Percentiles rank a stretch among this genome's conserved stretches.
Evolutionary conservation across 92 coral and sea anemone species (phyloP).

Genomic region (Plumapathes pennacea): DNA sequence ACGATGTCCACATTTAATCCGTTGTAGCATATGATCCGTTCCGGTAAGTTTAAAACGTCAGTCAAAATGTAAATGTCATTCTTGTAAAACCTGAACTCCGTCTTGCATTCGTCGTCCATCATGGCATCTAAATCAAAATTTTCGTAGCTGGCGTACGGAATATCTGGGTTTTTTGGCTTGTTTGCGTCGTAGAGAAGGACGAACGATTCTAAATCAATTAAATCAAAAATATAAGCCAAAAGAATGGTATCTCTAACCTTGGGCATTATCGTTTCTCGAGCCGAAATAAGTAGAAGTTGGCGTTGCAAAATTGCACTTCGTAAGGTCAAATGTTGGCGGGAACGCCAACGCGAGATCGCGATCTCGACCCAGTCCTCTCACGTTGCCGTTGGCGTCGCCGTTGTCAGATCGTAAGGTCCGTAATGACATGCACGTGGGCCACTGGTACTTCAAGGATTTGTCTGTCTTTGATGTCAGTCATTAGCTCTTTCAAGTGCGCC

Average conservation of each 20-base stretch:
- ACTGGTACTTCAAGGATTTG: too few species aligned
- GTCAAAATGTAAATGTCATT: constrained; percentile 54
- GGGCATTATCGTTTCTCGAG: too few species aligned
- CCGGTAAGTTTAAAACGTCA: constrained; percentile 44
- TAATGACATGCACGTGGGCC: too few species aligned
- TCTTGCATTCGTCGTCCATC: constrained; percentile 60
- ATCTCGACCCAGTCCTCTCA: constrained; percentile 14
- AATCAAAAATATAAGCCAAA: constrained; percentile 12
- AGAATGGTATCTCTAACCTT: constrained; percentile 18
- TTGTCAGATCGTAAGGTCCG: constrained; percentile 13
- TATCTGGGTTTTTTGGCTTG: constrained; percentile 46
- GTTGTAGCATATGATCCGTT: constrained; percentile 38
- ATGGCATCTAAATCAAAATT: constrained; percentile 44
- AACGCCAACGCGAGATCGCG: constrained; percentile 20
- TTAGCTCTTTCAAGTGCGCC: too few species aligned
- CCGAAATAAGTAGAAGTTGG: too few species aligned
- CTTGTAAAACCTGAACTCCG: constrained; percentile 54
- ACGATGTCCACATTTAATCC: constrained; percentile 39
- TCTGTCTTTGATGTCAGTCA: too few species aligned
- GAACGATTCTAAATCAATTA: constrained; percentile 23
- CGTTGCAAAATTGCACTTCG: too few species aligned
- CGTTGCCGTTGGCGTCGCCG: constrained; percentile 18
- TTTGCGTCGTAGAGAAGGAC: constrained; percentile 26
- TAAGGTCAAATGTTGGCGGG: constrained; percentile 27
- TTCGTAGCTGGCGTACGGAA: constrained; percentile 12